Base-by-base conservation (phyloP, 2,113 vertebrate species). In the Holacanthus passer region DNA sequence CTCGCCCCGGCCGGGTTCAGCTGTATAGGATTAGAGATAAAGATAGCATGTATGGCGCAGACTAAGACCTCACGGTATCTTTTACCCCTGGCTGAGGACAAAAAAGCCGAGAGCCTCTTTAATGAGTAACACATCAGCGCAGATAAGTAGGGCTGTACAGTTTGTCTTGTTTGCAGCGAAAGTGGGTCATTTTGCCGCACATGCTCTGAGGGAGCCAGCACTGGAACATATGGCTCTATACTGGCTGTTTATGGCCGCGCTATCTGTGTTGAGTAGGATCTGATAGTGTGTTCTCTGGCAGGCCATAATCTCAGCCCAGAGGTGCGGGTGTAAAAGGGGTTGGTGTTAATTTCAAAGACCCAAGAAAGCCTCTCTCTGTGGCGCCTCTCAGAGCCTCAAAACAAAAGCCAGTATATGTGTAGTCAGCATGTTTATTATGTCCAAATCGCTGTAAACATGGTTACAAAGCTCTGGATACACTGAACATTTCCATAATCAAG, bases 41-140 rank as follows among this genome's bases (percentile, higher is more conserved):
- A 73, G 77, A 62, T 20, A 35, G 19, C 55, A 64, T 66, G 72
- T 64, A 69, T 45, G 59, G 77, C 6, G 1, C 53, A 52, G 53
- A 24, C 41, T 27, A 45, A 76, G 81, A 77, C 60, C 73, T 71
- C 59, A 53, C 43, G 39, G 55, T 48, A 63, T 83, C 67, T 79
- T 63, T 80, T 52, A 82, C 83, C 81, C 84, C 68, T 2, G 35
- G 72, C 27, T 83, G 1, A 77, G 91, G 84, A 82, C 79, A 82
- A 60, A 77, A 62, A 60, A 43, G 58, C 64, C 2, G 52, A 79
- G 63, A 10, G 9, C 39, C 19, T 66, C 47, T 69, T 88, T 84
- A 85, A 87, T 90, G 55, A 84, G 81, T 84, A 79, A 82, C 74
- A 31, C 71, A 37, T 73, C 65, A 24, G 59, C 11, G 52, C n/a